Evolutionary conservation across 2,888 invertebrate species (phyloP), one percentile per base, ranked within the genome.

Genomic region (Dynastes tityus): DNA sequence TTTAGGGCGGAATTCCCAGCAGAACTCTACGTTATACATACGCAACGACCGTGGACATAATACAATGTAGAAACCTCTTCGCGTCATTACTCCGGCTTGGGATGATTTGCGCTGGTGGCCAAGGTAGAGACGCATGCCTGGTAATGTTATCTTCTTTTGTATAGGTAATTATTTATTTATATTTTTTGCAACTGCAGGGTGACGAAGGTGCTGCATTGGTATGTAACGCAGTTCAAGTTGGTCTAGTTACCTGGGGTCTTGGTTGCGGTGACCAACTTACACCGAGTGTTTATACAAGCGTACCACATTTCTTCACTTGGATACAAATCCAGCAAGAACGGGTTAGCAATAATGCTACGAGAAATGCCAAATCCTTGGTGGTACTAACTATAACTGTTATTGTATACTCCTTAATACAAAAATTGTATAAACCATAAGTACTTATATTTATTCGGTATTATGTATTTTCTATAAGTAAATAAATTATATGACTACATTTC

Each of bases 171-270:
- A 22, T 45, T 27, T 22, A 13, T 53, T 13, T 1, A 4, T 16
- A 58, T 22, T 22, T 4, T 68, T 63, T 32, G 8, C 55, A 8
- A 61, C 79, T 80, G n/a, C 61, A 83, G 82, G 83, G 82, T 16
- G 83, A 83, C 76, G 82, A 82, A 13, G 83, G 83, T 77, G 82
- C 82, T 11, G 82, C 83, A 16, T 71, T 83, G 58, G 77, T 82
- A 16, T 82, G 82, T 13, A 27, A 78, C 16, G 82, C 82, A 9
- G 63, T 77, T 40, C 76, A 82, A 64, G 77, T 80, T 8, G 83
- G 83, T 22, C 73, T 83, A 37, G 82, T 83, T 49, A 83, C 83
- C 13, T 82, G 80, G 68, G 83, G 83, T 63, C 64, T 63, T 29
- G 82, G 80, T 13, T 83, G 83, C 75, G 82, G 79, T 49, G 70